Conservation (phyloP, 2,797 vertebrate genomes). For the Chrysocyon brachyurus region DNA sequence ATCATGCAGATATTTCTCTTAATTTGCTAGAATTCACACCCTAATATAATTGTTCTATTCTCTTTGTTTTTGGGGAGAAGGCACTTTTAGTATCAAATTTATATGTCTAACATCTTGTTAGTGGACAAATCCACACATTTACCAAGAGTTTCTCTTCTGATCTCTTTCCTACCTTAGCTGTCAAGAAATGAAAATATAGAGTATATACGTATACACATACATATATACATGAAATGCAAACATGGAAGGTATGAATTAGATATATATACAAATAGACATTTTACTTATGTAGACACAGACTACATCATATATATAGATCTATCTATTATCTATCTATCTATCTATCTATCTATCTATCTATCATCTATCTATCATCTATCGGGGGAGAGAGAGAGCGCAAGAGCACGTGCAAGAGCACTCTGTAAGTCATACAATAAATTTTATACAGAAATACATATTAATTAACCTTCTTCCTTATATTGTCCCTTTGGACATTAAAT, state of each 20-base stretch:
- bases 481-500: neutral
- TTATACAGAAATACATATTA: neutral
- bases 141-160: neutral
- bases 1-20: slow-evolving; percentile 61
- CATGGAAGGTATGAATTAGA: neutral
- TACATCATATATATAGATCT: neutral
- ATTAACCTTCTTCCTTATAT: neutral
- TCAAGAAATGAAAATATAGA: slow-evolving; percentile 39
- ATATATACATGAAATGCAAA: neutral
- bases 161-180: neutral
- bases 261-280: neutral
- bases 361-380: too few relatives aligned
- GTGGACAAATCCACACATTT: neutral
- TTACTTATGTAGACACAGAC: neutral
- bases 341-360: too few relatives aligned
- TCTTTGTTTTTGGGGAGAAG: neutral
- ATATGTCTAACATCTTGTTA: slow-evolving; percentile 37
- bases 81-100: slow-evolving; percentile 48
- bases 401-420: neutral
- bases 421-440: neutral
- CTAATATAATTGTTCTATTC: slow-evolving; percentile 27
- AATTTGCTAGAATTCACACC: slow-evolving; percentile 62
- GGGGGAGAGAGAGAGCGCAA: neutral
- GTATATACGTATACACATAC: neutral
- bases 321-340: too few relatives aligned